Evolutionary conservation across 2,113 vertebrate species (phyloP), one percentile per base, ranked within the genome.

Genomic region (Puffinus mauretanicus): DNA sequence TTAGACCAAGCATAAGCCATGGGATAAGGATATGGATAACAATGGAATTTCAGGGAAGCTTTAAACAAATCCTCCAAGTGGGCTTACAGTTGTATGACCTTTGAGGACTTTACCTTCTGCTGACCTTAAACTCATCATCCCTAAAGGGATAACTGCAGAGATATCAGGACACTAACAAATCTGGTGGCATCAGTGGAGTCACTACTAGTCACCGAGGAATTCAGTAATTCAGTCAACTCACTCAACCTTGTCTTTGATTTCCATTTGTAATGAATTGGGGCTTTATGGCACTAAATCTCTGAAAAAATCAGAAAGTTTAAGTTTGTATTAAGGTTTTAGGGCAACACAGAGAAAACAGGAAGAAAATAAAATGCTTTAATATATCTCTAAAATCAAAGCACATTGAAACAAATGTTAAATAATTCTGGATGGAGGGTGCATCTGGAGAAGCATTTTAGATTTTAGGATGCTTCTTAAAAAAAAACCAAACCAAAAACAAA

Each of bases 31-130:
- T 38, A 22, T 0, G 11, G 95, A 94, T 96, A 97, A 85, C 62
- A 71, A 61, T 4, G 96, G 96, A 97, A 97, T 97, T 92, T 94
- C 24, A 22, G 73, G 76, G 47, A 94, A 88, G 93, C 88, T 75
- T 85, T 92, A 96, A 97, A 87, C 40, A 97, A 88, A 83, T 69
- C 82, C 82, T 97, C n/a, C 49, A 80, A 93, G 69, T 11, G 42
- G 22, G 25, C 64, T 93, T 73, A 57, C 30, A 67, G 52, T 42
- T 72, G 34, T 13, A 22, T 40, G 61, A 65, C 30, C 54, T 90
- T 83, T 0, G 1, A 85, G 55, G 78, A 62, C 34, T 87, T 97
- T 79, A 58, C 65, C 69, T 94, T 92, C 64, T 88, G 66, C 81
- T 97, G 87, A 84, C 90, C 82, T 94, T 42, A 84, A 78, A 84